Evolutionary conservation across 1,140 invertebrate genomes (phyloP), one percentile per base, ranked within the genome.

Genomic region (Cotesia chilonis): DNA sequence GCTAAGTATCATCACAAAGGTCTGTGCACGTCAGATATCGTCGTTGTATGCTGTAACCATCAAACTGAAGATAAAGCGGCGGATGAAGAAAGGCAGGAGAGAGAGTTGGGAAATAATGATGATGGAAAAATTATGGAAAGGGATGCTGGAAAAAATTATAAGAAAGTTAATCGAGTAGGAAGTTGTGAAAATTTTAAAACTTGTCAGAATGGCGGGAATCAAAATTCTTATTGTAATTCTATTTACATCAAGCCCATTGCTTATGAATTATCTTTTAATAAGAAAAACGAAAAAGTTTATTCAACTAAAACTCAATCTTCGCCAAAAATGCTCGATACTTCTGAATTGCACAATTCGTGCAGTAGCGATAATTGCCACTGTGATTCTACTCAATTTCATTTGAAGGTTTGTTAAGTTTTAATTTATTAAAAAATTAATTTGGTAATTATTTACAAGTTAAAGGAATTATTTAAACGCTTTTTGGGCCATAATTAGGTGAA

Each of bases 191-290:
- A 41, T 38, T 87, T 85, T 65, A 84, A 83, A 5, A 76, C 72
- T 6, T 37, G 73, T 63, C 85, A 83, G 73, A 76, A 81, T 51
- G 82, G 75, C 36, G 69, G 72, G 0, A 77, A 73, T 73, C 52
- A 75, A 14, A 81, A 73, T 41, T 85, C 83, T 38, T 71, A 55
- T 10, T 85, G 84, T 68, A 52, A 54, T 54, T 71, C 80, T 41
- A 78, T 75, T 47, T 85, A 82, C 75, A 83, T 84, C 0, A 85
- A 85, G 75, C 64, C 83, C 1, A 78, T 86, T n/a, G 85, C 85
- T 17, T 87, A 86, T 52, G 85, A 87, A 63, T 65, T 87, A 9
- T 82, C 80, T 3, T 87, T 86, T 72, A 64, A 70, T 0, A 72
- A 82, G 4, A 74, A 79, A 5, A 77, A 76, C 4, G 36, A 68